A percentile compares a stretch with the other conserved stretches of the same genome.
phyloP scores from a whole-genome alignment of 2,888 invertebrate genomes.

The Cheilosia grossa region DNA sequence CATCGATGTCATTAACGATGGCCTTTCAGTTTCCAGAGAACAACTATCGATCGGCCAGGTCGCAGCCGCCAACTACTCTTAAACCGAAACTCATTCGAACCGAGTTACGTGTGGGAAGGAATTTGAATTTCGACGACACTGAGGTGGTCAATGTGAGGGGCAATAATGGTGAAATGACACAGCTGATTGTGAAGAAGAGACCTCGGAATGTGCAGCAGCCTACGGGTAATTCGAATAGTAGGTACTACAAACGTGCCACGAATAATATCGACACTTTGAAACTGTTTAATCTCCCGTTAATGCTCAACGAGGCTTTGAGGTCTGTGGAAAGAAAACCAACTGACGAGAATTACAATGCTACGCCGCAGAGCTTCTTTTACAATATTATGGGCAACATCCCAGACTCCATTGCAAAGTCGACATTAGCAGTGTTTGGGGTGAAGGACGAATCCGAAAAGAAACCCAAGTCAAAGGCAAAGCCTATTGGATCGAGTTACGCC shows the following conservation, averaged over 20 bases:
- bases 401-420: conserved; percentile 65
- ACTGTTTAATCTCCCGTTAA: conserved; percentile 61
- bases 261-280: conserved; percentile 57
- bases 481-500: conserved; percentile 30
- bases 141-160: conserved; percentile 64
- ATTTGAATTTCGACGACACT: conserved; percentile 63
- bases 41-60: conserved; percentile 30
- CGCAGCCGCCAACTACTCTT: conserved; percentile 17
- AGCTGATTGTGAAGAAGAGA: conserved; percentile 65
- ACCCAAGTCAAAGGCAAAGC: conserved; percentile 3
- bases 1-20: conserved; percentile 30
- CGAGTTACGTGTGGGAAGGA: conserved; percentile 65
- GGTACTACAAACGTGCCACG: conserved; percentile 65
- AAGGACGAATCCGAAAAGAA: conserved; percentile 38
- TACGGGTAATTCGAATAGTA: conserved; percentile 52
- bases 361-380: conserved; percentile 59
- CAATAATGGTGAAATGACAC: conserved; percentile 71
- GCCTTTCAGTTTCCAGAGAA: conserved; percentile 62
- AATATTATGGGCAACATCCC: conserved; percentile 69
- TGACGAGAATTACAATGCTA: conserved; percentile 26
- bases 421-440: conserved; percentile 51
- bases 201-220: conserved; percentile 51
- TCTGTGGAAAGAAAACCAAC: conserved; percentile 34
- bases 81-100: conserved; percentile 68
- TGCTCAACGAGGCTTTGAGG: conserved; percentile 49